Base-by-base conservation (phyloP, 2,797 vertebrate genomes). In the Chromis chromis region DNA sequence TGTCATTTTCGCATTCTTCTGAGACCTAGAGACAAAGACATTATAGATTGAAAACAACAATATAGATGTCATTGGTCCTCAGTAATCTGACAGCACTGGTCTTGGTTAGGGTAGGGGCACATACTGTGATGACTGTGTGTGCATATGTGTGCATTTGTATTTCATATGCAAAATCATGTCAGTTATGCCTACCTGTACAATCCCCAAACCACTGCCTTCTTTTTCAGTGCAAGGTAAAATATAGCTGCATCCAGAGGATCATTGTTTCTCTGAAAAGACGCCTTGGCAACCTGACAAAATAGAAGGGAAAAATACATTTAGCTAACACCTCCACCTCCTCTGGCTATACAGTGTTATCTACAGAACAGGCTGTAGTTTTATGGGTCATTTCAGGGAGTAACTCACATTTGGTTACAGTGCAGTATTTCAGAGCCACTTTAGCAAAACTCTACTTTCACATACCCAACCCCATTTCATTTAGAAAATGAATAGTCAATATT, bases 201-300 rank as follows among this genome's bases (percentile, higher is more conserved):
- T 73, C 98, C 98, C 98, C 98, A 99, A 74, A 99, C 96, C 78
- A 99, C 97, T 63, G 97, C 96, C 83, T 99, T 99, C 94, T 99
- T 99, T 92, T 96, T 99, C 95, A 99, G 94, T 2, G 97, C 97
- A 0, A 99, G 95, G 88, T 99, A 99, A 92, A 97, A 99, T 89
- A 99, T 94, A 58, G 98, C 98, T 7, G 97, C 97, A 63, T 99
- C 98, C 91, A 99, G 93, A 33, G 98, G 98, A 94, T 99, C 96
- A 5, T 95, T 98, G 90, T 96, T 98, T 87, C 93, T 95, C 81
- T 97, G 96, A 94, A 98, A 98, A 53, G 97, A 95, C 53, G 96
- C 95, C 93, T 99, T 98, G 80, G 98, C 98, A 83, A 99, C 97
- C 98, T 99, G 90, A 84, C 65, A 76, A 76, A 74, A 75, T 11